These are phyloP conservation scores for Chelon auratus DNA, from an alignment of 2,797 vertebrate genomes.

Conservation along the genomic window DNA sequence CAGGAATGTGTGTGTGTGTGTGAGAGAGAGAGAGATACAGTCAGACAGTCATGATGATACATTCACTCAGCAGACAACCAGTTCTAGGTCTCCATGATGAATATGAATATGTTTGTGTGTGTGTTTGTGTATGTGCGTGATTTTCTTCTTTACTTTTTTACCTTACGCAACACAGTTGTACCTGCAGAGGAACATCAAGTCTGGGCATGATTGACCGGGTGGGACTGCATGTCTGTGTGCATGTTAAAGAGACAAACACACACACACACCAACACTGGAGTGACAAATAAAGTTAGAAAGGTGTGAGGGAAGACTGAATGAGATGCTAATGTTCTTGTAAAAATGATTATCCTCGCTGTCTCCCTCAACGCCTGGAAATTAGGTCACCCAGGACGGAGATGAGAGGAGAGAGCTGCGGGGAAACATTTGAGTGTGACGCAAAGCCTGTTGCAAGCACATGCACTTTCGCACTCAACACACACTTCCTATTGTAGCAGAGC, in stretches of 20 bases:
- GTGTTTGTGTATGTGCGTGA: slow-evolving; percentile 9
- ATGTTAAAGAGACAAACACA: slow-evolving; percentile 5
- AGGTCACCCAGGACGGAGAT: slow-evolving; percentile 74
- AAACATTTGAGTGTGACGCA: slow-evolving; percentile 57
- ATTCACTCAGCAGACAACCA: background rate
- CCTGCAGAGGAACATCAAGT: slow-evolving; percentile 79
- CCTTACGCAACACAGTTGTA: slow-evolving; percentile 77
- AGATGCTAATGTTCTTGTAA: slow-evolving; percentile 20
- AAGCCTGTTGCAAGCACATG: slow-evolving; percentile 39
- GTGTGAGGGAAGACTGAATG: background rate
- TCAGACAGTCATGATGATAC: background rate
- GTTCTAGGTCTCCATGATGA: background rate
- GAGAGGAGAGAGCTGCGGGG: slow-evolving; percentile 54
- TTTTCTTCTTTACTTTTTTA: slow-evolving; percentile 18
- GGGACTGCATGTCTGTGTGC: slow-evolving; percentile 47
- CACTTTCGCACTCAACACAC: slow-evolving; percentile 25
- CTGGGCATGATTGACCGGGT: slow-evolving; percentile 71
- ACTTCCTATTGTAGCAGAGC: slow-evolving; percentile 51
- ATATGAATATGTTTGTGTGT: slow-evolving; percentile 5
- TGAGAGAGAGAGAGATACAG: background rate
- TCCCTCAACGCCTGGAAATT: slow-evolving; percentile 66
- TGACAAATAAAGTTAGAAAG: background rate
- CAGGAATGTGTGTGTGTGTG: slow-evolving; percentile 62
- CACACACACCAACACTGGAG: background rate
- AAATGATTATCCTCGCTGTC: slow-evolving; percentile 27